phyloP scores from a whole-genome alignment of 2,113 vertebrate species.

The Upupa epops region DNA sequence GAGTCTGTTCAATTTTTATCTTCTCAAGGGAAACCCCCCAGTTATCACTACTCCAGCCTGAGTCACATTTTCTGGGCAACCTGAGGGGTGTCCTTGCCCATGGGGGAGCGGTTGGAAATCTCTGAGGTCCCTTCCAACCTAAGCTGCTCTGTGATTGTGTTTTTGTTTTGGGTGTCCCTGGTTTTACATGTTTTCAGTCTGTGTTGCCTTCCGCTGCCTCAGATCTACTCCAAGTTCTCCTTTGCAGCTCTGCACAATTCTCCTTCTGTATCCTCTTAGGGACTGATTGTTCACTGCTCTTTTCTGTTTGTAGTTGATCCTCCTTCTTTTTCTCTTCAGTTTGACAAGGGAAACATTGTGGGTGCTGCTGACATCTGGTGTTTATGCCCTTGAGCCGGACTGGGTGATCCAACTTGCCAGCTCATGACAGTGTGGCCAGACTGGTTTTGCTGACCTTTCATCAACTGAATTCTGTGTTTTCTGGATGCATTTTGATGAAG shows the following conservation, averaged over 20 bases:
- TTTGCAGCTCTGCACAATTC: background rate
- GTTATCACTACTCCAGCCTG: background rate
- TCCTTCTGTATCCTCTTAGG: background rate
- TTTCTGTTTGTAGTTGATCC: background rate
- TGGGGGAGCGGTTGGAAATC: too few relatives aligned
- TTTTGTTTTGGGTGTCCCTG: too few relatives aligned
- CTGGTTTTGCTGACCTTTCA: background rate
- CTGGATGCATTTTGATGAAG: background rate
- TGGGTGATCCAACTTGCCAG: background rate
- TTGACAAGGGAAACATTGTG: background rate
- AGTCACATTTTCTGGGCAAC: background rate
- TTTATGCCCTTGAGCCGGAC: background rate
- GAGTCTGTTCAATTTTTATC: background rate
- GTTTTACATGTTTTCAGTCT: background rate
- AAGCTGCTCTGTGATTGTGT: too few relatives aligned
- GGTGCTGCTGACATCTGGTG: background rate
- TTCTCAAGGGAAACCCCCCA: background rate
- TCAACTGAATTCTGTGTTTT: background rate
- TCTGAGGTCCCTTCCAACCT: too few relatives aligned
- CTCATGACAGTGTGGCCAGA: background rate
- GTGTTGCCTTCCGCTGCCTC: background rate
- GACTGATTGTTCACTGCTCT: background rate
- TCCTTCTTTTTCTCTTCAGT: background rate
- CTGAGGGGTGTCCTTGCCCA: too few relatives aligned
- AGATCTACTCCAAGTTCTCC: background rate